A percentile compares a stretch with the other conserved stretches of the same genome.
phyloP scores from a whole-genome alignment of 2,797 vertebrate genomes.

The Silurus aristotelis region DNA sequence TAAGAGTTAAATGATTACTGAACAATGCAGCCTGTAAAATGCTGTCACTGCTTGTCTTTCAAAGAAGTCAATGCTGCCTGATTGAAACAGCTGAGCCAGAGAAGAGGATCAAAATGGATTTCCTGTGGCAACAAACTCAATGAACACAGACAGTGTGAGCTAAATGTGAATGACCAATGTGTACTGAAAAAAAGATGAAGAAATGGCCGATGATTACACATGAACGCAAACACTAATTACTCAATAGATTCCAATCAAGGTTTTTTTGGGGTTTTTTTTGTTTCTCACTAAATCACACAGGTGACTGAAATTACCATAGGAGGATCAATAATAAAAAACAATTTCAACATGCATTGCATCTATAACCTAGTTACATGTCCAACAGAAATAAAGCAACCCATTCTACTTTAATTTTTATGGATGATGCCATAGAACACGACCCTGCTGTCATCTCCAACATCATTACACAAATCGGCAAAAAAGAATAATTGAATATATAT shows the following conservation, averaged over 20 bases:
- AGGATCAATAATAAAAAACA: background rate
- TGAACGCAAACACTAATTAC: background rate
- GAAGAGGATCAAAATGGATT: background rate
- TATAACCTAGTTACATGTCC: background rate
- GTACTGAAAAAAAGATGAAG: background rate
- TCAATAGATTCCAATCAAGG: background rate
- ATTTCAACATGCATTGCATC: background rate
- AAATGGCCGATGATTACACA: background rate
- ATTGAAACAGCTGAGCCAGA: background rate
- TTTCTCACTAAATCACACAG: background rate
- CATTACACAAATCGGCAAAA: background rate
- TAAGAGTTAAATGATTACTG: slow-evolving; percentile 3
- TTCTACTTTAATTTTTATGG: background rate
- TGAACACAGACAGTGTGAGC: background rate
- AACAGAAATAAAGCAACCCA: background rate
- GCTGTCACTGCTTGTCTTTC: background rate
- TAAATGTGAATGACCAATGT: background rate
- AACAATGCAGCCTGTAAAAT: background rate
- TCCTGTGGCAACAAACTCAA: slow-evolving; percentile 23
- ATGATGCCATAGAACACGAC: background rate
- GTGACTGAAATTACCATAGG: background rate
- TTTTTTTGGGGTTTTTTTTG: background rate
- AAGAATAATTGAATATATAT: background rate
- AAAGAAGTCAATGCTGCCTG: background rate
- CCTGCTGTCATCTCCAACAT: background rate